These are phyloP conservation scores for Zosterops lateralis DNA, from an alignment of 2,113 vertebrate genomes.

Conservation along the genomic window DNA sequence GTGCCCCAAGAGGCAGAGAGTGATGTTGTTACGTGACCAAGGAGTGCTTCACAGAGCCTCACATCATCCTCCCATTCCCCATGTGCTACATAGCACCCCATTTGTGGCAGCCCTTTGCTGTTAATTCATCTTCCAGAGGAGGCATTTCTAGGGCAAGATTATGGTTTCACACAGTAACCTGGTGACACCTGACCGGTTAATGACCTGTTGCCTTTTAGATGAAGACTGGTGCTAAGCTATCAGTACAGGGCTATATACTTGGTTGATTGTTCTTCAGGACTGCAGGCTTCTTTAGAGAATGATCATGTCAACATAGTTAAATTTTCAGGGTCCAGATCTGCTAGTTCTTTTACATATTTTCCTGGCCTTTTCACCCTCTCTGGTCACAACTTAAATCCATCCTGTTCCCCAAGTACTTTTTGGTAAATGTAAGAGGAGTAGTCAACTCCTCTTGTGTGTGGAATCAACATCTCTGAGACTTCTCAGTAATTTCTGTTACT, in stretches of 20 bases:
- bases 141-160: background rate
- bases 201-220: background rate
- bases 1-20: background rate
- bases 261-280: background rate
- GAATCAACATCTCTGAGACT: background rate
- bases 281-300: background rate
- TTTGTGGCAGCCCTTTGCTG: background rate
- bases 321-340: background rate
- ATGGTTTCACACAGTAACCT: background rate
- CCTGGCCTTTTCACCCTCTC: background rate
- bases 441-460: too few species aligned
- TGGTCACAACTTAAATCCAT: background rate
- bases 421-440: background rate
- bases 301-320: background rate
- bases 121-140: background rate
- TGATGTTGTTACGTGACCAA: rapidly evolving
- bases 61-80: background rate
- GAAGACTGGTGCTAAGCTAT: background rate
- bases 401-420: background rate
- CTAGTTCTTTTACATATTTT: background rate
- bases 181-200: background rate
- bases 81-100: background rate
- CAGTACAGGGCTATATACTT: background rate
- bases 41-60: background rate
- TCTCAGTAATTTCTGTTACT: background rate